Conservation (phyloP, 35 echinoderm and acorn worm species). For the Stichopus chloronotus region DNA sequence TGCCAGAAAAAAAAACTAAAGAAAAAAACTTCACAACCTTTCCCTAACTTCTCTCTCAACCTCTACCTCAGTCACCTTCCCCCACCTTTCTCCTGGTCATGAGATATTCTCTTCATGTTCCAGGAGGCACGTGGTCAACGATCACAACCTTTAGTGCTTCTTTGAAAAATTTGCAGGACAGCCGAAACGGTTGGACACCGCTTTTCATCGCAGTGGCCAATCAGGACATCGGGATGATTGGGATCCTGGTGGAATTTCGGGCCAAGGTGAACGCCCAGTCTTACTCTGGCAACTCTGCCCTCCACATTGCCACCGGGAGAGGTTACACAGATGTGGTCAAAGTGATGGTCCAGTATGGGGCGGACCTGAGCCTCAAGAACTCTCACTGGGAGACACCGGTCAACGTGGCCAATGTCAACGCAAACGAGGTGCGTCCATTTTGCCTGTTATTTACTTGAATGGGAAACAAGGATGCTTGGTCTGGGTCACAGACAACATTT, state of each 20-base stretch:
- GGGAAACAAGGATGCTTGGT: background rate
- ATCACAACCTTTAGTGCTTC: too few species aligned
- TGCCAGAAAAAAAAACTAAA: too few species aligned
- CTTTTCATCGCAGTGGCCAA: slow-evolving; percentile 91
- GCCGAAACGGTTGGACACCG: slow-evolving; percentile 91
- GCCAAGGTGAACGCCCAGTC: slow-evolving; percentile 94
- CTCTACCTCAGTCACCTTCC: too few species aligned
- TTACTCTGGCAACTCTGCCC: slow-evolving; percentile 96
- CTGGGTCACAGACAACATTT: background rate
- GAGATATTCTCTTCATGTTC: too few species aligned
- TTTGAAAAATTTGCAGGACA: slow-evolving; percentile 57
- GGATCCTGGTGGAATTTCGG: slow-evolving; percentile 67
- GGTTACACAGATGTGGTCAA: slow-evolving; percentile 88
- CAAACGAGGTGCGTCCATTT: slow-evolving; percentile 68
- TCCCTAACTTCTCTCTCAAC: too few species aligned
- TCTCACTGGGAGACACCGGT: slow-evolving; percentile 88
- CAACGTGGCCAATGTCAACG: slow-evolving; percentile 73
- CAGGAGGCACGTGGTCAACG: too few species aligned
- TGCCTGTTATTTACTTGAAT: background rate
- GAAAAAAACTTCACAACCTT: too few species aligned
- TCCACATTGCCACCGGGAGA: slow-evolving; percentile 92
- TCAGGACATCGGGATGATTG: slow-evolving; percentile 72
- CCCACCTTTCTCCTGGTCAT: too few species aligned
- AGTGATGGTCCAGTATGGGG: slow-evolving; percentile 82
- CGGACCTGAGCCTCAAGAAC: slow-evolving; percentile 97